Evolutionary conservation across 53 echinoderm and acorn worm species (phyloP), one percentile per base, ranked within the genome.

Genomic region (Echinarachnius parma): DNA sequence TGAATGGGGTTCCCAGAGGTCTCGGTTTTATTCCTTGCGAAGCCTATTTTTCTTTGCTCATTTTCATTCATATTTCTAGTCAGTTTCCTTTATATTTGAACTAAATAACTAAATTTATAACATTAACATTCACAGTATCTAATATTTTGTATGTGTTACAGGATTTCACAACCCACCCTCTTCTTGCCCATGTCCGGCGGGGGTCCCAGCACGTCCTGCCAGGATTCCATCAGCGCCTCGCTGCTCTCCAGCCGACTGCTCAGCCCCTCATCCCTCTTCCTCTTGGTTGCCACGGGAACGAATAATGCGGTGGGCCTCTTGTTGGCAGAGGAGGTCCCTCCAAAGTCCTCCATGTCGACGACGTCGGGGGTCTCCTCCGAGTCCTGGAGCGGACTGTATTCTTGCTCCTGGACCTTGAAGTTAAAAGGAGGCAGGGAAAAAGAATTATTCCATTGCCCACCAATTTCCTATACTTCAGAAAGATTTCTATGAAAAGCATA

Each of bases 131-230:
- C 5, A 49, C 20, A 8, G n/a, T n/a, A n/a, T n/a, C n/a, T n/a
- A n/a, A n/a, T n/a, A n/a, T n/a, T n/a, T n/a, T n/a, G n/a, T n/a
- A n/a, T n/a, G n/a, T n/a, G n/a, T n/a, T n/a, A n/a, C n/a, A n/a
- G n/a, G n/a, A n/a, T n/a, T n/a, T n/a, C n/a, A n/a, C 13, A 10
- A 20, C 53, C 42, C 1, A 91, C 95, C 80, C 68, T 95, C 47
- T 81, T 80, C 29, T 65, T 78, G n/a, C 95, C 95, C 79, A 95
- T 90, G 5, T 78, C 64, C 26, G 95, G 95, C 24, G 90, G 67
- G 5, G 95, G 84, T 31, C 95, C 95, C 2, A 95, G 82, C 10
- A 84, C 75, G 32, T 95, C 95, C 31, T 86, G 80, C 95, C 95
- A 95, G 0, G 90, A 90, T 32, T 87, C 66, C 2, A 78, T 52